These are phyloP conservation scores for Caretta caretta DNA, from an alignment of 2,113 vertebrate species.

Conservation along the genomic window DNA sequence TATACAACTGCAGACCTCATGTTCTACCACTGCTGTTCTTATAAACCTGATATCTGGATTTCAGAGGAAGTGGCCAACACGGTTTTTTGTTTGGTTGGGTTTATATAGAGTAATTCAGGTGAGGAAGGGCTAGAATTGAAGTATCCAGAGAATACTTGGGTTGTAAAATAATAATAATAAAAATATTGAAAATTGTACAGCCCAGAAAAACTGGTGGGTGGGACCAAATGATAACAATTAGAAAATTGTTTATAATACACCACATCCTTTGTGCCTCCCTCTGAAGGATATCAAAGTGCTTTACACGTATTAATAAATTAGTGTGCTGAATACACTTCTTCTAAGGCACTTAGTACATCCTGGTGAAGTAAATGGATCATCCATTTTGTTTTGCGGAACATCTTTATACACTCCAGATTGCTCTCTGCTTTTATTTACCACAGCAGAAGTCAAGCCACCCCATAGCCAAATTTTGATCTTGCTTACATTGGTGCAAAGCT, in stretches of 20 bases:
- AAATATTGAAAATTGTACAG: neutral
- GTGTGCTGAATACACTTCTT: neutral
- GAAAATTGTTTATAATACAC: neutral
- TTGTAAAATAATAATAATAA: conserved; percentile 39
- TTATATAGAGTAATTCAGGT: neutral
- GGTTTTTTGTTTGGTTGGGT: neutral
- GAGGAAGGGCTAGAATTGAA: conserved; percentile 18
- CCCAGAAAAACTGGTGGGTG: neutral
- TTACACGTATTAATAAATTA: neutral
- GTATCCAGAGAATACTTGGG: conserved; percentile 33
- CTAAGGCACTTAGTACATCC: neutral
- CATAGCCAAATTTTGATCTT: neutral
- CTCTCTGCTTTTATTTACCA: neutral
- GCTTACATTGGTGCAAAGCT: neutral
- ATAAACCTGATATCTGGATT: conserved; percentile 30
- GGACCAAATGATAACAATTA: neutral
- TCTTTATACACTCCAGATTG: neutral
- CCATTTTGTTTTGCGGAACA: neutral
- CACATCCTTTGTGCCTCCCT: neutral
- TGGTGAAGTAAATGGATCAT: neutral
- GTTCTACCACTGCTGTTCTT: conserved; percentile 14
- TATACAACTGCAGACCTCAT: conserved; percentile 16
- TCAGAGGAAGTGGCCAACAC: neutral
- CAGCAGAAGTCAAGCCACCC: neutral
- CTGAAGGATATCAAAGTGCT: neutral